A percentile compares a stretch with the other conserved stretches of the same genome.
phyloP scores from a whole-genome alignment of 2,113 vertebrate species.

The Rhynchopsitta pachyrhyncha region DNA sequence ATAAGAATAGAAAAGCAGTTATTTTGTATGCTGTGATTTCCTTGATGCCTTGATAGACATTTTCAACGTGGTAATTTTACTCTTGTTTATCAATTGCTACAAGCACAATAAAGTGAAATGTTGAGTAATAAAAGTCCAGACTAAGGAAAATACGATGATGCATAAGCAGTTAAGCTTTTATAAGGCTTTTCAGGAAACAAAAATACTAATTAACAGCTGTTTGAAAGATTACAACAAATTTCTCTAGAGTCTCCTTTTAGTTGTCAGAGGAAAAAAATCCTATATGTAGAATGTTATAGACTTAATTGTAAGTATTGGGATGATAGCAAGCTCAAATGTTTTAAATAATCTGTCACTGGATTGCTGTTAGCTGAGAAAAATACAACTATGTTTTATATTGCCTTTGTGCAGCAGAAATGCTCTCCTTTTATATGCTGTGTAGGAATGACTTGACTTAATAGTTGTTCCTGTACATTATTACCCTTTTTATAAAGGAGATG shows the following conservation, averaged over 20 bases:
- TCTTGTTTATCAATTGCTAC: not conserved
- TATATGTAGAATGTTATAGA: not conserved
- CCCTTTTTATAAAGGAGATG: not conserved
- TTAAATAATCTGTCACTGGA: not conserved
- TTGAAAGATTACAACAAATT: not conserved
- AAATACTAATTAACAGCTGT: not conserved
- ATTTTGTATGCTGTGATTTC: not conserved
- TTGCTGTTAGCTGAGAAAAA: not conserved
- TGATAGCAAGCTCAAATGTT: not conserved
- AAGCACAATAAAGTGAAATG: not conserved
- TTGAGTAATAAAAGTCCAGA: not conserved
- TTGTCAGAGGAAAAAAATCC: not conserved
- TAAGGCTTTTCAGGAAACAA: not conserved
- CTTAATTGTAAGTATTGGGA: not conserved
- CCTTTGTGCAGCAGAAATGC: not conserved
- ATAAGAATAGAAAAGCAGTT: accelerated
- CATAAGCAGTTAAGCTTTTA: not conserved
- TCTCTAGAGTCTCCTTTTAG: conserved; percentile 23
- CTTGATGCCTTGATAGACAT: not conserved
- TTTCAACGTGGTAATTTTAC: not conserved
- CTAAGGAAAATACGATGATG: not conserved
- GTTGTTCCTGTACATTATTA: accelerated
- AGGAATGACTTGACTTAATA: not conserved
- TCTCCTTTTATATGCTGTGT: not conserved
- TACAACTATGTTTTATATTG: not conserved